Evolutionary conservation across 2,888 invertebrate genomes (phyloP).

Genomic region (Heliconius cydno): DNA sequence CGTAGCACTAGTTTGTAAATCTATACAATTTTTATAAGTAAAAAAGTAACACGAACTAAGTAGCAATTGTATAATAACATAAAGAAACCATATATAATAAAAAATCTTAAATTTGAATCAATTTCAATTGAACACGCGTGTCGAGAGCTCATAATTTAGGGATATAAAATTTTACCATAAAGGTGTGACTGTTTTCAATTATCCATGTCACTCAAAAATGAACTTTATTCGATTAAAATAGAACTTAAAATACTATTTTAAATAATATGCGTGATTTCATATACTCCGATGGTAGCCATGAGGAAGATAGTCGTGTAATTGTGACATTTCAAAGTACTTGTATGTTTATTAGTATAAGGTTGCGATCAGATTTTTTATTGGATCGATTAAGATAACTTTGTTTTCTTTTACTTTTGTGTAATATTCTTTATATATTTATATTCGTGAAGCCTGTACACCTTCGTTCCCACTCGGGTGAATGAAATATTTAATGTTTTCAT

Average conservation of each 20-base stretch:
- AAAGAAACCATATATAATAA: no score
- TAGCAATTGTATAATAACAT: background rate
- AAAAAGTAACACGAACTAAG: background rate
- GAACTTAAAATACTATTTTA: background rate
- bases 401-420: background rate
- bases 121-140: slow-evolving; percentile 35
- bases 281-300: slow-evolving; percentile 26
- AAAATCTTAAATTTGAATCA: slow-evolving; percentile 15
- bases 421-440: background rate
- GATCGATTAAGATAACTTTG: background rate
- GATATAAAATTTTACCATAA: slow-evolving; percentile 35
- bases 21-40: no score
- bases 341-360: slow-evolving; percentile 5
- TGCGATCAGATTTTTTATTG: slow-evolving; percentile 15
- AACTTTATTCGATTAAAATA: background rate
- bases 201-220: background rate
- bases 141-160: slow-evolving; percentile 40
- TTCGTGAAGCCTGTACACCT: background rate
- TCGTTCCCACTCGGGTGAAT: no score
- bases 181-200: slow-evolving; percentile 21
- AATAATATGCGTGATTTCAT: slow-evolving; percentile 4
- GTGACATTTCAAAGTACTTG: slow-evolving; percentile 27
- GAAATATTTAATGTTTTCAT: no score
- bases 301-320: slow-evolving; percentile 18
- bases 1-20: no score